Base-by-base conservation (phyloP, 2,888 invertebrate species). In the Noctua pronuba region DNA sequence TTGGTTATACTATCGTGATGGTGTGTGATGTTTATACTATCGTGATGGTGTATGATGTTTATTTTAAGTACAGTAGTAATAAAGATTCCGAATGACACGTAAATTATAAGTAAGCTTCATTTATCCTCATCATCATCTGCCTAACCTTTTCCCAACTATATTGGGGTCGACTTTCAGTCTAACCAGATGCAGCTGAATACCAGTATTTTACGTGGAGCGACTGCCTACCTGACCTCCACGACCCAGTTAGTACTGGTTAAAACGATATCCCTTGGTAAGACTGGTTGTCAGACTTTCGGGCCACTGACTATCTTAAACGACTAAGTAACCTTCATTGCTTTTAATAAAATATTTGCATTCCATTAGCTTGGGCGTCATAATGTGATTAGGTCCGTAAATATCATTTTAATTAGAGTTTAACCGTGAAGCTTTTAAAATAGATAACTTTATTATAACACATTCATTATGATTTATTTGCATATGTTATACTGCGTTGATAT, bases 381-480 rank as follows among this genome's bases (percentile, higher is more conserved):
- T 74, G 55, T 38, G 11, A 69, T 79, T 79, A 46, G 8, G 24
- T 6, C 4, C 16, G 10, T 60, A 16, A 68, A 69, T 79, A 49
- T 1, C 7, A 38, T n/a, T 38, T 5, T 16, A 49, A n/a, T 60
- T 10, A 58, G 18, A 67, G 8, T 52, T 55, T 31, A 31, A 35
- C n/a, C 5, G 41, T 38, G 18, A 38, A 38, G 28, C 4, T 67
- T 65, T 24, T 28, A 52, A 24, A 16, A 13, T n/a, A n/a, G 11
- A 35, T 44, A 44, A n/a, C 1, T 44, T n/a, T 21, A 31, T 41
- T 28, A 11, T 13, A 13, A n/a, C 7, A 24, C 24, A 28, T 73
- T 24, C 3, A 11, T 38, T 49, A 7, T 6, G 1, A 60, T 31
- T 18, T 18, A 60, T 31, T 60, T 64, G 3, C 38, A 38, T 64